Evolutionary conservation across 2,888 invertebrate species (phyloP).

Genomic region (Osmoderma eremita): DNA sequence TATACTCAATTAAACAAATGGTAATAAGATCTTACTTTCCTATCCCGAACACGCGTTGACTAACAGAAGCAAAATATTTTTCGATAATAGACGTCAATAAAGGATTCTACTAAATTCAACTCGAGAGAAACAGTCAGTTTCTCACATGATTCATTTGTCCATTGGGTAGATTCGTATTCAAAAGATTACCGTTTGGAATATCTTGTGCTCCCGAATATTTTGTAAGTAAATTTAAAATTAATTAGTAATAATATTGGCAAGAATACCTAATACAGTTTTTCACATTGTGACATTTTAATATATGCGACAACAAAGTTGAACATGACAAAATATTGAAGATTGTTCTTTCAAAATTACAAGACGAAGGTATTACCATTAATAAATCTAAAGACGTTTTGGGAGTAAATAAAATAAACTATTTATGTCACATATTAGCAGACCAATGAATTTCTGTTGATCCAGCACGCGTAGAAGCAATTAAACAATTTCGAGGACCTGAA

Average conservation of each 20-base stretch:
- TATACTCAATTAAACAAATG: not conserved
- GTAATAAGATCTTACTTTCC: not conserved
- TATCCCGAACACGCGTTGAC: not conserved
- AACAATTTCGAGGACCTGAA: too few relatives aligned
- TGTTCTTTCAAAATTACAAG: not conserved
- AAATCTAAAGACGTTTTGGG: not conserved
- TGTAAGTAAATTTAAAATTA: too few relatives aligned
- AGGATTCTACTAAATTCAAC: not conserved
- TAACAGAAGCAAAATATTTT: not conserved
- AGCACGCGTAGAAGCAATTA: too few relatives aligned
- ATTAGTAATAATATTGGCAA: not conserved
- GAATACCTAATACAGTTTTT: not conserved
- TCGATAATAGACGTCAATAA: not conserved
- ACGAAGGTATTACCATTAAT: slow-evolving; percentile 2
- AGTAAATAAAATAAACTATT: not conserved
- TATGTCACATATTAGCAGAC: not conserved
- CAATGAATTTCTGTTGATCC: not conserved
- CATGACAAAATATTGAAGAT: not conserved
- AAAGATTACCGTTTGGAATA: slow-evolving; percentile 3
- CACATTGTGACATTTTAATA: not conserved
- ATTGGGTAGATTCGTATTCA: not conserved
- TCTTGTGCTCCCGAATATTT: not conserved
- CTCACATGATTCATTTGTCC: not conserved
- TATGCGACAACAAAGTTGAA: not conserved
- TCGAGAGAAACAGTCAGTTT: not conserved